A percentile compares a stretch with the other conserved stretches of the same genome.
phyloP scores from a whole-genome alignment of 2,113 vertebrate genomes.

The Dromaius novaehollandiae region DNA sequence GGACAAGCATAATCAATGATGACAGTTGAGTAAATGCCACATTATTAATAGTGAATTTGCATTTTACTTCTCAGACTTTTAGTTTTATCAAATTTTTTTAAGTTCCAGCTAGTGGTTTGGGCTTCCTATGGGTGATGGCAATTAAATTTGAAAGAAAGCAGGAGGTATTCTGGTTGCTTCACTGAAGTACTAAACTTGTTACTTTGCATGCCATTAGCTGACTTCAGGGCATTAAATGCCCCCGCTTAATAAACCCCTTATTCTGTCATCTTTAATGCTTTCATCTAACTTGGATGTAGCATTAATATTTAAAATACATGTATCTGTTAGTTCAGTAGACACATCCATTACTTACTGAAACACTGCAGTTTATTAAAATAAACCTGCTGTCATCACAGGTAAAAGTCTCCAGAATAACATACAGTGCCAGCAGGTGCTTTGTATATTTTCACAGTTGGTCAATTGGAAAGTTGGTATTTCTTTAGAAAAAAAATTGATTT shows the following conservation, averaged over 20 bases:
- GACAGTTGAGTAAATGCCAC: not conserved
- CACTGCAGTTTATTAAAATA: not conserved
- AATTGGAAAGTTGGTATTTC: not conserved
- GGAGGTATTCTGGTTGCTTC: not conserved
- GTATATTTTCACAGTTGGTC: not conserved
- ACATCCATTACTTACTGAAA: not conserved
- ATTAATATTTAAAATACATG: constrained; percentile 39
- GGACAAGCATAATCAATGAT: not conserved
- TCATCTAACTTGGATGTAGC: not conserved
- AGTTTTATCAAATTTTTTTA: not conserved
- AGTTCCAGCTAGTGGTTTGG: not conserved
- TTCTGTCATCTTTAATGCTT: not conserved
- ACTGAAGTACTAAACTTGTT: not conserved
- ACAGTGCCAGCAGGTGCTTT: not conserved
- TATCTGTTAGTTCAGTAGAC: not conserved
- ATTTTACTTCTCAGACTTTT: constrained; percentile 5
- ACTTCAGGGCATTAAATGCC: not conserved
- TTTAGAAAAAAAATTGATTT: not conserved
- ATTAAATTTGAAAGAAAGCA: not conserved
- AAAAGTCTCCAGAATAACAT: not conserved
- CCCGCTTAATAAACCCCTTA: not conserved
- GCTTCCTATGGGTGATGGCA: not conserved
- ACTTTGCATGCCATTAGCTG: not conserved
- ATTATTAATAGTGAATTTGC: constrained; percentile 24
- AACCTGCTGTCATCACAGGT: not conserved